These are phyloP conservation scores for Chaetorhynchus papuensis DNA, from an alignment of 2,113 vertebrate genomes.

Conservation along the genomic window DNA sequence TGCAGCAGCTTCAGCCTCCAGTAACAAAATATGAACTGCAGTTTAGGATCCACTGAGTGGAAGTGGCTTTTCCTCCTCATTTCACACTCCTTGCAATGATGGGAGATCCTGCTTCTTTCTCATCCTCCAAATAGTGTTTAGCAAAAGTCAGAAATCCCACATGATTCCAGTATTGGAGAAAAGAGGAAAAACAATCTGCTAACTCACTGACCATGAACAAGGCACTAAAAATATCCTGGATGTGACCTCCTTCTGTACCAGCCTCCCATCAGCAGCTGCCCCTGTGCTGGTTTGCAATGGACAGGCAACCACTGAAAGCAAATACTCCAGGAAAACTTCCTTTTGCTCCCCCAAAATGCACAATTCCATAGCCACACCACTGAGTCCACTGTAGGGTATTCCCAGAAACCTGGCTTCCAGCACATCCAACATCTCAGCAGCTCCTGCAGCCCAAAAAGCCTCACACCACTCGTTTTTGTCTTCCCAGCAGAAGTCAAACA, in stretches of 20 bases:
- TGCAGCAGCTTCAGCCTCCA: accelerated
- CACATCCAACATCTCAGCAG: neutral
- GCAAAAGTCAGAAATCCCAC: accelerated
- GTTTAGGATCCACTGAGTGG: accelerated
- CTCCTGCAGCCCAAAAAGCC: neutral
- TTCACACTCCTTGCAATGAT: neutral
- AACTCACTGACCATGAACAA: neutral
- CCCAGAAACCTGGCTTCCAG: neutral
- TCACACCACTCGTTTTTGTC: accelerated
- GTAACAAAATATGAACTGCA: neutral
- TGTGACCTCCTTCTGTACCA: neutral
- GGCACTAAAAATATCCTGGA: neutral
- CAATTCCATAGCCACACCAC: accelerated
- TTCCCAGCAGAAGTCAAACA: neutral
- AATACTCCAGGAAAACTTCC: neutral
- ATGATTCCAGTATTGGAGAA: accelerated
- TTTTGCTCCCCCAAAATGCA: neutral
- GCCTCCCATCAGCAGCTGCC: neutral
- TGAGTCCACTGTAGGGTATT: accelerated
- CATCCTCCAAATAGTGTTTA: neutral
- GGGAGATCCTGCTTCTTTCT: neutral
- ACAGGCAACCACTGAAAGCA: neutral
- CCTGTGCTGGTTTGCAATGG: neutral
- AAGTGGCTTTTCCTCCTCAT: neutral
- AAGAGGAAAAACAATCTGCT: accelerated